Conservation (phyloP, 2,113 vertebrate species). For the Zosterops japonicus region DNA sequence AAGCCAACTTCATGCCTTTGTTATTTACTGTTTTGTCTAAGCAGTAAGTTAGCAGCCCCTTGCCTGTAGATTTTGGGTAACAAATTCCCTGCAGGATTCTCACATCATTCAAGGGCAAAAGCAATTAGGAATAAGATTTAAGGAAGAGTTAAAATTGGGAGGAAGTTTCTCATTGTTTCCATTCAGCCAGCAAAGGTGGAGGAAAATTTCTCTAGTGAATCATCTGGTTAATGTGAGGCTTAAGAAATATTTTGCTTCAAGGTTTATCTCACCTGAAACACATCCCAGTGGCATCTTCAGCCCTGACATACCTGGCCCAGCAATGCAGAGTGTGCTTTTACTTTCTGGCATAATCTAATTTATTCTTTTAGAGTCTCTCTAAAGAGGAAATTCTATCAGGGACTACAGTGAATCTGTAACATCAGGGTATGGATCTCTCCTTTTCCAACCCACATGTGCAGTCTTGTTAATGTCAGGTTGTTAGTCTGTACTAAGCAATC, state of each 20-base stretch:
- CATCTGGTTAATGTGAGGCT: background rate
- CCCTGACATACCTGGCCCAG: background rate
- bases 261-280: background rate
- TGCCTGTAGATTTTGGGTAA: background rate
- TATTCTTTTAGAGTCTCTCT: background rate
- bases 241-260: background rate
- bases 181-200: background rate
- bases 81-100: background rate
- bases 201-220: background rate
- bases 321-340: background rate
- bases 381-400: background rate
- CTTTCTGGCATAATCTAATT: background rate
- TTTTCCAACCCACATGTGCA: accelerated
- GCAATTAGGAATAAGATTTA: background rate
- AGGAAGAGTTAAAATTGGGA: background rate
- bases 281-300: background rate
- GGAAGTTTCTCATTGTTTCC: background rate
- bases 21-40: background rate
- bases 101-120: background rate
- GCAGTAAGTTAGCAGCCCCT: background rate
- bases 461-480: background rate
- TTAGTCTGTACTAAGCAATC: background rate
- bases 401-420: background rate
- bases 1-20: background rate
- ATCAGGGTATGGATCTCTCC: background rate